phyloP scores from a whole-genome alignment of 1,140 invertebrate genomes.

The Megathymus violae region DNA sequence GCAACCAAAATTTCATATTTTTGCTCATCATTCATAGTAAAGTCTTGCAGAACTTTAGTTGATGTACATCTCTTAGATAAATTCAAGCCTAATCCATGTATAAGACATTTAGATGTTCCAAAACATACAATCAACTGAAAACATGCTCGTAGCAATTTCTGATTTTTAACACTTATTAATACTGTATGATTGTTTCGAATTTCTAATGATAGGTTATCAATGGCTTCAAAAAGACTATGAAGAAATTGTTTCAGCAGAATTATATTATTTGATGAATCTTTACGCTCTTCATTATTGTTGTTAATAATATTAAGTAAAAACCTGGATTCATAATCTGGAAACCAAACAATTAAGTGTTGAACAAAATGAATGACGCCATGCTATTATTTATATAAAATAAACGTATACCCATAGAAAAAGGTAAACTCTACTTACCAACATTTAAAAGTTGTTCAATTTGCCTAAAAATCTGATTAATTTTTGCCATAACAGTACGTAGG shows the following conservation, averaged over 20 bases:
- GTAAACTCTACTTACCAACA: conserved; percentile 50
- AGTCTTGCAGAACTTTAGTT: conserved; percentile 45
- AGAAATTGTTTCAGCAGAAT: conserved; percentile 51
- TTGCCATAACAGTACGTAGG: no score
- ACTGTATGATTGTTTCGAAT: conserved; percentile 71
- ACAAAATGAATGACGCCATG: no score
- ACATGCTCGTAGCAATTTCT: conserved; percentile 80
- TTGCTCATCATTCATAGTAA: conserved; percentile 63
- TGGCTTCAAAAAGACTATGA: conserved; percentile 63
- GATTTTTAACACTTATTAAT: conserved; percentile 85
- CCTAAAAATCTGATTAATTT: conserved; percentile 48
- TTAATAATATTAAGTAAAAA: conserved; percentile 41
- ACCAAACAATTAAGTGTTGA: no score
- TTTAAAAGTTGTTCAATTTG: conserved; percentile 50
- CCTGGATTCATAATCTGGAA: conserved; percentile 51
- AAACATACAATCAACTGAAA: conserved; percentile 86
- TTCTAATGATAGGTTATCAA: conserved; percentile 59
- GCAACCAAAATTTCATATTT: conserved; percentile 69
- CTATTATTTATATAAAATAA: conserved; percentile 15
- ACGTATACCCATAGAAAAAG: no score
- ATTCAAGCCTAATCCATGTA: conserved; percentile 86
- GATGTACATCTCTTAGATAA: conserved; percentile 70
- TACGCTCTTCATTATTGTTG: conserved; percentile 9
- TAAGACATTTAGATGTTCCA: conserved; percentile 87
- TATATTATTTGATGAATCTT: conserved; percentile 30